Base-by-base conservation (phyloP, 2,797 vertebrate genomes). In the Galago senegalensis region DNA sequence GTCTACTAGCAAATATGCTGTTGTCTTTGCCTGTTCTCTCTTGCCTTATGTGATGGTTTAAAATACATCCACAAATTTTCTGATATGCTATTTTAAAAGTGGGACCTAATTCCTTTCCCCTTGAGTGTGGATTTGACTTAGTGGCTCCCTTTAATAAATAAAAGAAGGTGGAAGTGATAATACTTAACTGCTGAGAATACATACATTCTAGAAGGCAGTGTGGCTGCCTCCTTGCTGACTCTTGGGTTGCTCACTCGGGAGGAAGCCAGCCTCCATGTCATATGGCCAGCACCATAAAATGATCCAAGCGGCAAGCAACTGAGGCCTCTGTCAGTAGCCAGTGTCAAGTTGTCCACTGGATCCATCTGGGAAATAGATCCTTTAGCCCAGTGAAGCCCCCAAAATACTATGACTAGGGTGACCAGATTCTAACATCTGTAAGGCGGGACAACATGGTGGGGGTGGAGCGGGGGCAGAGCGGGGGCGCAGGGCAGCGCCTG, bases 31-130 rank as follows among this genome's bases (percentile, higher is more conserved):
- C 76, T 90, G 4, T 77, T 93, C 27, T 80, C 63, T 83, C 58
- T 67, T 87, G 63, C 58, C 58, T 88, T 92, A 76, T n/a, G 31
- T 29, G 25, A 89, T 81, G 34, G 77, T 85, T 91, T 91, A 85
- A 93, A 95, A 56, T 86, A 63, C 29, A 67, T 63, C 25, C 34
- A 58, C 20, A 70, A 77, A 82, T 95, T 87, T 17, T 80, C 80
- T 89, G 60, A 70, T 12, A 58, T 21, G 29, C 65, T 79, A 23
- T 76, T 76, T 29, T 40, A 76, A 81, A 93, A 69, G 27, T 80
- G 60, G 14, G 14, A 4, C 27, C 29, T 84, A 79, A 25, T 37
- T 49, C 34, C 73, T 96, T 27, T 93, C 34, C 53, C n/a, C 46
- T 89, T 49, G 76, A 72, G 18, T 73, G 40, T 90, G 40, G 29